A percentile compares a stretch with the other conserved stretches of the same genome.
phyloP scores from a whole-genome alignment of 2,888 invertebrate genomes.

The Coecobrya sp. region DNA sequence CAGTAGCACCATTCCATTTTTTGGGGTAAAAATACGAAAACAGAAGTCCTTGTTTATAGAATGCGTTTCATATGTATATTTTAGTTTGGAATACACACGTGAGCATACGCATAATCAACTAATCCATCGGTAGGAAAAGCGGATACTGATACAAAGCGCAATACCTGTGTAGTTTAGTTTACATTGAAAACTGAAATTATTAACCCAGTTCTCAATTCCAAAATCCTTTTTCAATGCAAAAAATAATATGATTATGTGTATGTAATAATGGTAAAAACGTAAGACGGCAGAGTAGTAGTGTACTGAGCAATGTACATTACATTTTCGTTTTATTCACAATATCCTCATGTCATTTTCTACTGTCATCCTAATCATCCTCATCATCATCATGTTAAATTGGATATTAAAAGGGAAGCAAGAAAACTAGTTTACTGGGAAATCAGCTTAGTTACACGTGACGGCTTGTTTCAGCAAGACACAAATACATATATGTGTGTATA shows the following conservation, averaged over 20 bases:
- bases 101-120: neutral
- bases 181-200: neutral
- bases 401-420: neutral
- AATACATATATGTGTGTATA: neutral
- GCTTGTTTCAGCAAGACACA: conserved; percentile 2
- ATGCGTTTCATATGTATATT: neutral
- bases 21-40: neutral
- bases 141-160: neutral
- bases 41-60: neutral
- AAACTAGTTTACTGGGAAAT: neutral
- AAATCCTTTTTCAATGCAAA: neutral
- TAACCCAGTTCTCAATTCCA: neutral
- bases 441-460: neutral
- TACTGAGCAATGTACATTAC: neutral
- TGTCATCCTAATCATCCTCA: neutral
- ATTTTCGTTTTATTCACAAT: neutral
- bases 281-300: neutral
- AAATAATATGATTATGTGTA: neutral
- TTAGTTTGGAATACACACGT: neutral
- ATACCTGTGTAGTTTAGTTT: neutral
- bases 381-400: conserved; percentile 14
- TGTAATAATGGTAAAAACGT: neutral
- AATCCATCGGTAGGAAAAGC: neutral
- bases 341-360: conserved; percentile 10
- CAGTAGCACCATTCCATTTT: neutral